These are phyloP conservation scores for Callinectes sapidus DNA, from an alignment of 2,888 invertebrate genomes.

Conservation along the genomic window DNA sequence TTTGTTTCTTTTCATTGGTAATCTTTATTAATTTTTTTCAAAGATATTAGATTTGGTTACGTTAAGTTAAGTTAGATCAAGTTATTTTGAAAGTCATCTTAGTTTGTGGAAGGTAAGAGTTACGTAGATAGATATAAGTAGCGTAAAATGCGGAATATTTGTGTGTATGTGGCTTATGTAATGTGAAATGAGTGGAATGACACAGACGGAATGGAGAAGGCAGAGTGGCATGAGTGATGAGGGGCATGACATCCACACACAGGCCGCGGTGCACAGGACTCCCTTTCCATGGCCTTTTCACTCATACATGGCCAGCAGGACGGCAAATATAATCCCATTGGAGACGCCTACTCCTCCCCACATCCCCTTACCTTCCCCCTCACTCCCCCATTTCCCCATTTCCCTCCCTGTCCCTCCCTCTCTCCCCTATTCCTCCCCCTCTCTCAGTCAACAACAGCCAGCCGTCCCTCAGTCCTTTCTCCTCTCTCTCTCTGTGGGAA, in stretches of 20 bases:
- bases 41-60: background rate
- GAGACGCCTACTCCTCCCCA: background rate
- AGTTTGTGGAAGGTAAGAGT: background rate
- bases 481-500: slow-evolving; percentile 28
- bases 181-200: background rate
- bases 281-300: background rate
- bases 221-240: background rate
- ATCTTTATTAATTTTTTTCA: no score
- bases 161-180: background rate
- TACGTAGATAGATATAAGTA: background rate
- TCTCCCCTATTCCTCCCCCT: background rate
- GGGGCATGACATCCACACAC: background rate
- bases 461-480: background rate
- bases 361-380: background rate
- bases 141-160: background rate
- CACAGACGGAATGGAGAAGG: background rate
- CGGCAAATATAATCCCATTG: background rate
- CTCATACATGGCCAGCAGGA: background rate
- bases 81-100: background rate
- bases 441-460: background rate
- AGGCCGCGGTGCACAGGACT: background rate
- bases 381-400: background rate
- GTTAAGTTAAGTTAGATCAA: background rate
- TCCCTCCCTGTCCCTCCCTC: no score
- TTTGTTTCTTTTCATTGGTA: no score